Base-by-base conservation (phyloP, 2,888 invertebrate species). In the Rhingia rostrata region DNA sequence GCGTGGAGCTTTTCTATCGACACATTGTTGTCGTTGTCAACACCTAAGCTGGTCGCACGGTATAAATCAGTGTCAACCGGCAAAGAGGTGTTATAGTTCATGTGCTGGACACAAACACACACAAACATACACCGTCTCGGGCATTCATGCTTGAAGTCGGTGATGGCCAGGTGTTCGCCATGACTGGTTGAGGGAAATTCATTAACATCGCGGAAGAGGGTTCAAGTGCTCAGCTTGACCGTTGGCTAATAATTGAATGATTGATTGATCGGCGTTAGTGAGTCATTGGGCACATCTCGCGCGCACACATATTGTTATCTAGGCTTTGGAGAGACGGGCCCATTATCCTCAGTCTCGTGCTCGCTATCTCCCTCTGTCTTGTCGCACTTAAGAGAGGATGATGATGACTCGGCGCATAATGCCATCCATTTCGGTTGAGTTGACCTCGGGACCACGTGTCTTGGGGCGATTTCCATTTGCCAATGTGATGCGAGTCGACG, bases 211-310 rank as follows among this genome's bases (percentile, higher is more conserved):
- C 14, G 67, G 58, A 79, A 64, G 58, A 79, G 22, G 22, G 84
- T 73, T 79, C 84, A 79, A 84, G 84, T 79, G 74, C 60, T 60
- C 74, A 35, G 53, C 60, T 80, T 74, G 79, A 80, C 79, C 84
- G 66, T 80, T 69, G 53, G 60, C 45, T 56, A 84, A 74, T 84
- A 84, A 84, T 84, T 84, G 80, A 84, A 80, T 84, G 84, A 84
- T 84, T 74, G 80, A 84, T 84, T 80, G 84, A 84, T 84, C 80
- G 84, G 84, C 84, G 79, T 80, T 80, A 75, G 74, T 84, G 74
- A 79, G 80, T 74, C 84, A 80, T 56, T 43, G 56, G 22, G 22
- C 22, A 6, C 74, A 63, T 47, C 47, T 64, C 67, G 72, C 58
- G 49, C 66, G 4, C 47, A 47, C 47, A 41, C 9, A 41, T 41